Base-by-base conservation (phyloP, 1,140 invertebrate species). In the Oncopodura yosiiana region DNA sequence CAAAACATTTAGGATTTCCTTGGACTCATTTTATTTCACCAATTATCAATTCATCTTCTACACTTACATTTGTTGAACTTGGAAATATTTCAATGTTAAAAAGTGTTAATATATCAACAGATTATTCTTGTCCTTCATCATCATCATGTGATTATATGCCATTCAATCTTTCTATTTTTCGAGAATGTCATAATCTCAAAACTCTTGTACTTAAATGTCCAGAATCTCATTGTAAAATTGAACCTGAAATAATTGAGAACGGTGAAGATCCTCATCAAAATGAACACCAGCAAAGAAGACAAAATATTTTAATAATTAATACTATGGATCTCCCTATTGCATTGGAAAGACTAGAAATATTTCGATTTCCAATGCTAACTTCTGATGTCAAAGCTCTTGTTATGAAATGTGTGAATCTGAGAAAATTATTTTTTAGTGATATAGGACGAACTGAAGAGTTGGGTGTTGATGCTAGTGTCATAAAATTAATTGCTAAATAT, bases 1-100 rank as follows among this genome's bases (percentile, higher is more conserved):
- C 26, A n/a, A n/a, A n/a, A n/a, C n/a, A n/a, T n/a, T 30, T 45
- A 5, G 55, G 60, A 8, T 58, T 62, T 41, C 60, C 60, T n/a
- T 62, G 60, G 60, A 37, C 36, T 37, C 37, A 51, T 38, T 58
- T 62, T 30, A 42, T 55, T 41, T 4, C 24, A 9, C 60, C 60
- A 11, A 55, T 62, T 34, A 24, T 52, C 18, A 36, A 49, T 23
- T 55, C 41, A 27, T 32, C 32, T 18, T 12, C 32, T 18, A 54
- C 50, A 6, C 32, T 62, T 12, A 41, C 48, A 14, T 37, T 29
- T 30, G 51, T 58, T 12, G 60, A 62, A 27, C 48, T 62, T 26
- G 4, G 16, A 18, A 32, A 30, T 3, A 11, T 43, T 8, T 16
- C 14, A 16, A 49, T 23, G 11, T 6, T 45, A 21, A 5, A 5